Evolutionary conservation across 2,888 invertebrate species (phyloP).

Genomic region (Axea sp.): DNA sequence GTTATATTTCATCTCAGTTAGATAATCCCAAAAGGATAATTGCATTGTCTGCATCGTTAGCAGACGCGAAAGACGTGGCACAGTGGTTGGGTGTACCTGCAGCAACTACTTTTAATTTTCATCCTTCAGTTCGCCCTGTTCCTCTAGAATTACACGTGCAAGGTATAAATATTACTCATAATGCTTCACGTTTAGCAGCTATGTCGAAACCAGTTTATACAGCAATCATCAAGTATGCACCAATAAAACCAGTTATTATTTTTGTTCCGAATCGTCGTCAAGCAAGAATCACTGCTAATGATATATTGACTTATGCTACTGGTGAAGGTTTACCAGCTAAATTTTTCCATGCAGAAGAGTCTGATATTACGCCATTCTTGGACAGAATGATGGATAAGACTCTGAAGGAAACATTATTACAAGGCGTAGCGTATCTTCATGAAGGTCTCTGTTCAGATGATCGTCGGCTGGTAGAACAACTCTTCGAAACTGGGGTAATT

Average conservation of each 20-base stretch:
- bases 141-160: conserved; percentile 96
- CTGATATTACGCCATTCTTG: conserved; percentile 93
- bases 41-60: conserved; percentile 94
- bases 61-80: conserved; percentile 96
- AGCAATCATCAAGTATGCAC: conserved; percentile 90
- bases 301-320: conserved; percentile 95
- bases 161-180: conserved; percentile 99
- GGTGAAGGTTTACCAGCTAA: conserved; percentile 92
- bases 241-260: conserved; percentile 91
- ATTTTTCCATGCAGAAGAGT: conserved; percentile 93
- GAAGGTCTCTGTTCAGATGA: conserved; percentile 94
- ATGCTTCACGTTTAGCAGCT: conserved; percentile 95
- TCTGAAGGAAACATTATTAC: conserved; percentile 93
- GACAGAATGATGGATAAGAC: conserved; percentile 94
- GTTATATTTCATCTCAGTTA: conserved; percentile 98
- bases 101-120: conserved; percentile 98
- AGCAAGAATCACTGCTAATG: conserved; percentile 96
- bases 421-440: conserved; percentile 98
- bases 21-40: conserved; percentile 94
- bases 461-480: conserved; percentile 93
- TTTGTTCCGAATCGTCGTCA: conserved; percentile 96
- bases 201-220: conserved; percentile 99
- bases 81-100: conserved; percentile 98
- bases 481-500: conserved; percentile 95
- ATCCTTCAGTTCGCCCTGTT: conserved; percentile 97